Evolutionary conservation across 2,113 vertebrate species (phyloP), one percentile per base, ranked within the genome.

Genomic region (Embiotoca jacksoni): DNA sequence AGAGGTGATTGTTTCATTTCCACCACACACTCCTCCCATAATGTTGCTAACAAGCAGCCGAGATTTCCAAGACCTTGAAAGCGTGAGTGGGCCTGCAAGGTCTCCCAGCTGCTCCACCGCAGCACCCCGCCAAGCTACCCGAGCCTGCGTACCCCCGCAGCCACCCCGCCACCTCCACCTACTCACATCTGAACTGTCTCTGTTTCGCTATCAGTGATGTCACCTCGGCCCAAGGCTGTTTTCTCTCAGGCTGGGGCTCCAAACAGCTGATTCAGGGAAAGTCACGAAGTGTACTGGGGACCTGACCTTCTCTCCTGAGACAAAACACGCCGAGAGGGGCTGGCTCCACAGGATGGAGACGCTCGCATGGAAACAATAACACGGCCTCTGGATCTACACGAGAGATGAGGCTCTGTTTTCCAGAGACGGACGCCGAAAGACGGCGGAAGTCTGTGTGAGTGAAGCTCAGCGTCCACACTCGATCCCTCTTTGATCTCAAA

Each of bases 251-350:
- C 77, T 44, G 63, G 46, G 66, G 88, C 90, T 85, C 85, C 74
- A 94, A 95, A 95, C 95, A 94, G 94, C 93, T 94, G 94, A 96
- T 94, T 96, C 94, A 93, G 93, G 90, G 91, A 93, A 93, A 94
- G 92, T 88, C 92, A 94, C 95, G 93, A 94, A 91, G 93, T 91
- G 91, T 93, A 87, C 95, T 84, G 81, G 93, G 91, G 86, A 79
- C 75, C 90, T 91, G 93, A 96, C 96, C 96, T 97, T 98, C 96
- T 93, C 82, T 90, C 81, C 74, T 94, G 92, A 98, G 97, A 95
- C 97, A 97, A 93, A 98, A 97, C 94, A 98, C 87, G 84, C 55
- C 37, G 67, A 79, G 81, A 86, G 74, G 81, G 82, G 3, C 83
- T 65, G 85, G 86, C 87, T 84, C 82, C 81, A 86, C 92, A 93